Conservation (phyloP, 2,888 invertebrate genomes). For the Hedychridium roseum region DNA sequence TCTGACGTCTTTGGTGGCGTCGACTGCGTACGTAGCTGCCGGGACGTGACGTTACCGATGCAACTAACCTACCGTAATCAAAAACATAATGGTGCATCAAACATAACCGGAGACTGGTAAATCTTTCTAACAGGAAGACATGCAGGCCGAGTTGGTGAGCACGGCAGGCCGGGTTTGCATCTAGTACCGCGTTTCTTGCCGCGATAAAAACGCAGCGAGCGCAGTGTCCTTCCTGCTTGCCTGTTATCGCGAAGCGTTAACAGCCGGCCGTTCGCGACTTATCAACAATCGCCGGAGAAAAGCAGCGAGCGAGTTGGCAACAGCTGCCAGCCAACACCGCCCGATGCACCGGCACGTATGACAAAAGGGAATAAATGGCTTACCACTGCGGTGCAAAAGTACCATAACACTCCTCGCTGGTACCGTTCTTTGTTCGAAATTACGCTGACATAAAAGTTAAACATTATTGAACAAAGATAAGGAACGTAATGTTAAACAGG, state of each 20-base stretch:
- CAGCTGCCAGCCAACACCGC: too few relatives aligned
- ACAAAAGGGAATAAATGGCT: too few relatives aligned
- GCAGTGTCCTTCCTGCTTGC: conserved; percentile 33
- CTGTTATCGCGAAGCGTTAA: conserved; percentile 49
- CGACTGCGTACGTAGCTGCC: conserved; percentile 31
- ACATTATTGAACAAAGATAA: too few relatives aligned
- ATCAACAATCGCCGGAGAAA: conserved; percentile 29
- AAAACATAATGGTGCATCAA: conserved; percentile 61
- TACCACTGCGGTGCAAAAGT: too few relatives aligned
- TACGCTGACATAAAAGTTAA: too few relatives aligned
- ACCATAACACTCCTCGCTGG: too few relatives aligned
- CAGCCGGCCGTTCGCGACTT: conserved; percentile 55
- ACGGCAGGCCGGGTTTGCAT: conserved; percentile 5
- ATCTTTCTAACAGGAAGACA: conserved; percentile 56
- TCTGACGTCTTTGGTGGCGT: conserved; percentile 8
- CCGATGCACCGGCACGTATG: too few relatives aligned
- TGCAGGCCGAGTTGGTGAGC: conserved; percentile 35
- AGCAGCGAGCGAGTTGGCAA: conserved; percentile 45
- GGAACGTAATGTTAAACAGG: too few relatives aligned
- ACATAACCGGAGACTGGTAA: conserved; percentile 62
- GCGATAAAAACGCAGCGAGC: conserved; percentile 2
- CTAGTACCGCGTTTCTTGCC: background rate
- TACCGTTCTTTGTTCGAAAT: too few relatives aligned
- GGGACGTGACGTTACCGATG: conserved; percentile 52
- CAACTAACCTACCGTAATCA: conserved; percentile 63